phyloP scores from a whole-genome alignment of 2,888 invertebrate species.

The Leptopilina myrica region DNA sequence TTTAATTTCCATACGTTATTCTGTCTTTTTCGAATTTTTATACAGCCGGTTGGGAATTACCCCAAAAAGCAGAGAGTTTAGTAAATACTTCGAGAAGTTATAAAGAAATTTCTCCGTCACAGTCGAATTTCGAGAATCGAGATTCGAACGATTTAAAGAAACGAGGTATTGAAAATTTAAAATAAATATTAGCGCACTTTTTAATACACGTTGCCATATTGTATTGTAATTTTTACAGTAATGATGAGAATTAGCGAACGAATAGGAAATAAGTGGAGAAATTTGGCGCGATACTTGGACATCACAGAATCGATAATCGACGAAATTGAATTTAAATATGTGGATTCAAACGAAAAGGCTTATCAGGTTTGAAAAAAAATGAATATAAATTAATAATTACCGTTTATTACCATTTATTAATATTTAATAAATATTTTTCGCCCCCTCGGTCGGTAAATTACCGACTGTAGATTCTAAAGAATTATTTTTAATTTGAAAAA shows the following conservation, averaged over 20 bases:
- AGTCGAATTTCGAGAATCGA: neutral
- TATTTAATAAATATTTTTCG: neutral
- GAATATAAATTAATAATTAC: conserved; percentile 35
- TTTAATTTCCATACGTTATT: too few species aligned
- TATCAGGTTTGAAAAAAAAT: conserved; percentile 56
- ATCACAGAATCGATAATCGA: conserved; percentile 68
- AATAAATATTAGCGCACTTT: neutral
- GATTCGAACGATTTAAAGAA: neutral
- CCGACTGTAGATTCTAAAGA: too few species aligned
- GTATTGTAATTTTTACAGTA: conserved; percentile 58
- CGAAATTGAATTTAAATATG: conserved; percentile 60
- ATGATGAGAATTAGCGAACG: conserved; percentile 60
- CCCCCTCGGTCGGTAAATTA: too few species aligned
- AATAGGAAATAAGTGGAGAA: conserved; percentile 68
- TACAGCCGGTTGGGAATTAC: too few species aligned
- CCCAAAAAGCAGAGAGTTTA: too few species aligned
- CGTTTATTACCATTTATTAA: neutral
- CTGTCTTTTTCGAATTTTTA: too few species aligned
- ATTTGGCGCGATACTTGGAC: conserved; percentile 66
- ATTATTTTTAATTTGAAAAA: neutral
- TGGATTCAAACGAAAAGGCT: conserved; percentile 62
- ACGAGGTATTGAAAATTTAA: neutral
- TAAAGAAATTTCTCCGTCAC: neutral
- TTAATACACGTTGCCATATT: too few species aligned
- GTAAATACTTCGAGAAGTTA: neutral